These are phyloP conservation scores for Drosophila sturtevanti DNA, from an alignment of 1,140 invertebrate species.

Conservation along the genomic window DNA sequence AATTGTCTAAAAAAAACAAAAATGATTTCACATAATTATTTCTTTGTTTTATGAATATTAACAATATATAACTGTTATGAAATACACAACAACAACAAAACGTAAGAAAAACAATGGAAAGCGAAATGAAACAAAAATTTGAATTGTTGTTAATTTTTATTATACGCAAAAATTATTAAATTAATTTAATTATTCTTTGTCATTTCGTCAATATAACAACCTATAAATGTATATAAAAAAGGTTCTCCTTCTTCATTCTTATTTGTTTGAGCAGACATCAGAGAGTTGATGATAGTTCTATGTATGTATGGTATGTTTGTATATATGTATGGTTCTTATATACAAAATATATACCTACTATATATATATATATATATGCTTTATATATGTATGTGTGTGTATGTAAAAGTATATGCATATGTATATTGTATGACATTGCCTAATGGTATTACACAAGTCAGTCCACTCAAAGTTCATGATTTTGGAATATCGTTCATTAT, in stretches of 20 bases:
- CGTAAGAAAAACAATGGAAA: too few species aligned
- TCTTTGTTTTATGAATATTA: constrained; percentile 8
- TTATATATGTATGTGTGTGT: constrained; percentile 37
- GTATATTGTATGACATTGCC: constrained; percentile 20
- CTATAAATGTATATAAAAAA: constrained; percentile 81
- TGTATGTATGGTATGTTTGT: constrained; percentile 15
- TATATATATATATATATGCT: constrained; percentile 21
- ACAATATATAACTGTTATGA: constrained; percentile 43
- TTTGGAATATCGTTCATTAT: constrained; percentile 40
- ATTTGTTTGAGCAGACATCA: constrained; percentile 45
- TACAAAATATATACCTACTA: constrained; percentile 29
- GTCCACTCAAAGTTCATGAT: constrained; percentile 42
- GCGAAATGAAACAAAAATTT: constrained; percentile 28
- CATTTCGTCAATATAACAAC: constrained; percentile 68
- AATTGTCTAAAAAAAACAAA: not conserved
- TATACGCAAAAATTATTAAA: constrained; percentile 48
- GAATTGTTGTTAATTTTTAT: constrained; percentile 71
- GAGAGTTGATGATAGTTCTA: constrained; percentile 12
- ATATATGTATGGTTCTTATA: constrained; percentile 15
- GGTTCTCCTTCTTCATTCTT: constrained; percentile 52
- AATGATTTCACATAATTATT: constrained; percentile 1
- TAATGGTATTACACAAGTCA: constrained; percentile 28
- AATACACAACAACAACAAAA: constrained; percentile 2
- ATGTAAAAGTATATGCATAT: constrained; percentile 7
- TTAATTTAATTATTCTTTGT: constrained; percentile 31